Percentiles rank a stretch among this genome's conserved stretches.
phyloP scores from a whole-genome alignment of 2,113 vertebrate species.

The Alethe diademata region DNA sequence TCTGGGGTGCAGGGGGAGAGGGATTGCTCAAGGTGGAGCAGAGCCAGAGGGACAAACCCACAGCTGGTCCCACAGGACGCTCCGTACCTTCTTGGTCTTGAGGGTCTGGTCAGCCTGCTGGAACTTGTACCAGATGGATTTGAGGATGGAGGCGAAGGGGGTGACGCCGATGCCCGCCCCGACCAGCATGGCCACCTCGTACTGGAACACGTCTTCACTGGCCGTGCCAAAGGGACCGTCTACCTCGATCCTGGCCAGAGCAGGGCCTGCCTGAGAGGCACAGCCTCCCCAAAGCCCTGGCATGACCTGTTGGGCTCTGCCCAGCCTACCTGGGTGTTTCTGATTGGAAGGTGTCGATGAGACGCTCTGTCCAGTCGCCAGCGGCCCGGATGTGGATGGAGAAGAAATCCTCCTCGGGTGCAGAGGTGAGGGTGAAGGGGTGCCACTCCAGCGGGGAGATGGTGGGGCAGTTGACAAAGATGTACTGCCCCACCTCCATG shows the following conservation, averaged over 20 bases:
- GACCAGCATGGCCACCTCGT: slow-evolving; percentile 89
- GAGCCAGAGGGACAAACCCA: neutral
- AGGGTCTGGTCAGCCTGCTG: slow-evolving; percentile 81
- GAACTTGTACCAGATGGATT: slow-evolving; percentile 94
- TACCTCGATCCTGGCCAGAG: slow-evolving; percentile 79
- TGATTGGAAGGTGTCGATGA: slow-evolving; percentile 74
- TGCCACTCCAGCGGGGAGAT: slow-evolving; percentile 91
- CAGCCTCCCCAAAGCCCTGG: accelerated
- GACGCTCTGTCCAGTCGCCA: slow-evolving; percentile 87
- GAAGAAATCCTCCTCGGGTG: slow-evolving; percentile 88
- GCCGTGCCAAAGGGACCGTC: slow-evolving; percentile 92
- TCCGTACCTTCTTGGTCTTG: slow-evolving; percentile 82
- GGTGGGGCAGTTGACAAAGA: slow-evolving; percentile 88
- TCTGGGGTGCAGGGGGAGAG: slow-evolving; percentile 69
- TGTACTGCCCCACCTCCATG: slow-evolving; percentile 92
- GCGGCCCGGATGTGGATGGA: slow-evolving; percentile 85
- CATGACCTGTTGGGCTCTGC: accelerated
- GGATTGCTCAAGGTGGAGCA: neutral
- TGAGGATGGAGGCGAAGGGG: slow-evolving; percentile 91
- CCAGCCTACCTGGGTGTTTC: slow-evolving; percentile 78
- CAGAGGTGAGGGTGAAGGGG: slow-evolving; percentile 93
- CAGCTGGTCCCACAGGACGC: accelerated
- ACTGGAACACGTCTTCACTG: slow-evolving; percentile 91
- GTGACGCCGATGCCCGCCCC: slow-evolving; percentile 90
- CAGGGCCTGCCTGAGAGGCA: neutral